Evolutionary conservation across 2,888 invertebrate species (phyloP), one percentile per base, ranked within the genome.

Genomic region (Limnephilus auricula): DNA sequence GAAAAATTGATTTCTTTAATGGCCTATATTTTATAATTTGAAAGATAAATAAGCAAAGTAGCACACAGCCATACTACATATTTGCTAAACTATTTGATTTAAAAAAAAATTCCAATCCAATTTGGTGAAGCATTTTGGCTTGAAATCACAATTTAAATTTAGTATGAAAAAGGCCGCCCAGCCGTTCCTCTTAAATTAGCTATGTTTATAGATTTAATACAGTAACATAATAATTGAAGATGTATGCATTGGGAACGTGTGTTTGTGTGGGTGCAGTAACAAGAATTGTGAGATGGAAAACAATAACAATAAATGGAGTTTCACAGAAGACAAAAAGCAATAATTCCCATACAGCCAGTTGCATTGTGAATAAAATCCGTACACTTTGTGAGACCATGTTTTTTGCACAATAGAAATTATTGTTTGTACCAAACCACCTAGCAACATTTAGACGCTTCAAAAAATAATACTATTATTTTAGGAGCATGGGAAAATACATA

Each of bases 381-480:
- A 30, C 65, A 32, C 78, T 65, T 50, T 40, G 37, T 88, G 88
- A 88, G 40, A 34, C 9, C 10, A 88, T 88, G 32, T 34, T 88
- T 88, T 88, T 88, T 88, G 79, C 88, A 88, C 88, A 88, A 88
- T 88, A 79, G 88, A 88, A 88, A 88, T 87, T 50, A 82, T 25
- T 34, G 32, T 82, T 82, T 65, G 65, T 25, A 65, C 65, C 65
- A 65, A 65, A 65, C 25, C 65, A 65, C 65, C 65, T n/a, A 65
- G 9, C 65, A 25, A 65, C 25, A 65, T 65, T 65, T 65, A 65
- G 25, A 6, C n/a, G 65, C 25, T n/a, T 65, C 25, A 65, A 65
- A 65, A 65, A 65, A 65, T n/a, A 65, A n/a, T 65, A 65, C 65
- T 9, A 25, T 65, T 40, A 65, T 65, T 65, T 65, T 65, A 65